phyloP scores from a whole-genome alignment of 2,888 invertebrate genomes.

The Dendrolimus houi region DNA sequence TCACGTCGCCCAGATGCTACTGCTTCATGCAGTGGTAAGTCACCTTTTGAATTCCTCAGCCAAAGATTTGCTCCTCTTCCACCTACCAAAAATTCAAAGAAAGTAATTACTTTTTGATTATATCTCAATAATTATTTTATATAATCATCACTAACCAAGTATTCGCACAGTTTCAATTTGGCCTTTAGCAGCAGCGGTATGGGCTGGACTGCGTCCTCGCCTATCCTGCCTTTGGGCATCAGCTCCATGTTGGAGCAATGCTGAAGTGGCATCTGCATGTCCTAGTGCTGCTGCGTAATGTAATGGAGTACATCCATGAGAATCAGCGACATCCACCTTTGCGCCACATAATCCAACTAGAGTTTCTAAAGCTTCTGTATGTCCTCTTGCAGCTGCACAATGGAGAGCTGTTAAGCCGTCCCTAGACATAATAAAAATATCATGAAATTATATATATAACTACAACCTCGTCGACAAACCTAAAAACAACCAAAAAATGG shows the following conservation, averaged over 20 bases:
- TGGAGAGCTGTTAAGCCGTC: conserved; percentile 97
- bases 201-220: conserved; percentile 93
- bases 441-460: too few relatives aligned
- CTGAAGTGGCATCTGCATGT: conserved; percentile 94
- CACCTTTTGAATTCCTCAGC: conserved; percentile 94
- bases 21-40: conserved; percentile 97
- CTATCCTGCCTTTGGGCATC: conserved; percentile 95
- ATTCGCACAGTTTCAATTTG: conserved; percentile 92
- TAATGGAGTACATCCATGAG: conserved; percentile 95
- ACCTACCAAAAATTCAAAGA: conserved; percentile 24
- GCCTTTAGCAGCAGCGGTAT: conserved; percentile 97
- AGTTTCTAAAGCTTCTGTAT: conserved; percentile 93
- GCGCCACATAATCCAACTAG: conserved; percentile 92
- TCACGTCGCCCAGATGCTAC: conserved; percentile 93
- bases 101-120: too few relatives aligned
- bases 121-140: too few relatives aligned
- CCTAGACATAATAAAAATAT: conserved; percentile 52
- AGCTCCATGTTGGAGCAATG: conserved; percentile 92
- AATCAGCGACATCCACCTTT: conserved; percentile 91
- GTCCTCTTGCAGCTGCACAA: conserved; percentile 97
- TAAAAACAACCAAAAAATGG: too few relatives aligned
- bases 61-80: conserved; percentile 90
- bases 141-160: conserved; percentile 53
- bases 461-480: too few relatives aligned
- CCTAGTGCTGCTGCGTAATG: conserved; percentile 98